Evolutionary conservation across 2,113 vertebrate genomes (phyloP).

Genomic region (Pontoporia blainvillei): DNA sequence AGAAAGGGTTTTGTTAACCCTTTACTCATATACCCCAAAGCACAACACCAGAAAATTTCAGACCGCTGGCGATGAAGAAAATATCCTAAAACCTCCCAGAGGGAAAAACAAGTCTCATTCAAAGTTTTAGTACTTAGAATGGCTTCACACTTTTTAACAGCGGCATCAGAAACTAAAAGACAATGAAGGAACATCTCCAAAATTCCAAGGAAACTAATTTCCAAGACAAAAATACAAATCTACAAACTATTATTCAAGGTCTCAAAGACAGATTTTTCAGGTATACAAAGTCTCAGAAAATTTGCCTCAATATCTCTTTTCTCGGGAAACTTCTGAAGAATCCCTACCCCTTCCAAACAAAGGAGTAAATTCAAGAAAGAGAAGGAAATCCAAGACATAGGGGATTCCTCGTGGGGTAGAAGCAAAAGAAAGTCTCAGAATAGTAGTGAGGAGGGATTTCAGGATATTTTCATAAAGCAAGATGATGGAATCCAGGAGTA

Average conservation of each 20-base stretch:
- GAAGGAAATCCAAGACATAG: neutral
- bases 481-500: neutral
- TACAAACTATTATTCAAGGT: neutral
- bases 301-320: neutral
- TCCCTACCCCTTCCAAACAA: neutral
- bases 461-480: neutral
- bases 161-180: conserved; percentile 6
- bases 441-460: neutral
- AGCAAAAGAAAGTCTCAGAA: neutral
- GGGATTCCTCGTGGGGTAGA: neutral
- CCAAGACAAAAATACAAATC: neutral
- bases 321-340: neutral
- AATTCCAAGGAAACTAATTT: neutral
- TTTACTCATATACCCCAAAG: neutral
- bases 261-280: neutral
- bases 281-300: neutral
- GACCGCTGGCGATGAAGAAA: neutral
- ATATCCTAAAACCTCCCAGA: neutral
- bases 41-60: neutral
- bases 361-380: conserved; percentile 1
- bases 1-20: neutral
- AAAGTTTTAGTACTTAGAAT: neutral
- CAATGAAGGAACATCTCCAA: neutral
- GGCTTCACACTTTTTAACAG: neutral
- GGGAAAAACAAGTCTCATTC: neutral